Conservation (phyloP, 2,797 vertebrate genomes). For the Cryptoprocta ferox region DNA sequence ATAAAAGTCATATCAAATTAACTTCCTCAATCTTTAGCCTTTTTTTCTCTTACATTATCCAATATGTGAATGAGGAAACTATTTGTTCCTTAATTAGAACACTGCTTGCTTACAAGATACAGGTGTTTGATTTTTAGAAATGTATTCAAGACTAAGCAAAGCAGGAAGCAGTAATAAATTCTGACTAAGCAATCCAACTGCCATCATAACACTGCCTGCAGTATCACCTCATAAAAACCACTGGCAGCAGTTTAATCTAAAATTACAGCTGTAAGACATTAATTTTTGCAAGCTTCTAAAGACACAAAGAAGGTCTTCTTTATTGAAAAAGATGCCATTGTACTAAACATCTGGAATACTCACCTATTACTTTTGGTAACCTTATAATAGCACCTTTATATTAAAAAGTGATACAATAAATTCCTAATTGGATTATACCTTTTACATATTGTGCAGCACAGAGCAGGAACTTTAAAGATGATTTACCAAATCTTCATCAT, state of each 20-base stretch:
- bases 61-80: neutral
- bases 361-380: constrained; percentile 56
- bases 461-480: constrained; percentile 35
- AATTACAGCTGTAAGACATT: neutral
- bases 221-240: constrained; percentile 29
- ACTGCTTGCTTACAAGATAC: constrained; percentile 35
- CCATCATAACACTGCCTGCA: neutral
- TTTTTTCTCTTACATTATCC: constrained; percentile 36
- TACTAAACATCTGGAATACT: constrained; percentile 56
- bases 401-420: constrained; percentile 47
- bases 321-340: constrained; percentile 41
- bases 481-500: constrained; percentile 29
- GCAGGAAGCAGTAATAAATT: neutral
- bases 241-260: neutral
- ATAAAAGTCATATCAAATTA: constrained; percentile 48
- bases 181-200: neutral
- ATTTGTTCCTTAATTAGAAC: constrained; percentile 63
- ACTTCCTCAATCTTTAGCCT: neutral
- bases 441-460: neutral
- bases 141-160: constrained; percentile 46
- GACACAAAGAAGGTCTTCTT: constrained; percentile 25
- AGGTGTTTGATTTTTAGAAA: neutral
- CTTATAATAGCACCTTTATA: constrained; percentile 26
- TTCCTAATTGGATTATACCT: constrained; percentile 50
- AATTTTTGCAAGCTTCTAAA: constrained; percentile 22